These are phyloP conservation scores for Chironomus tentans DNA, from an alignment of 2,888 invertebrate genomes.

Conservation along the genomic window DNA sequence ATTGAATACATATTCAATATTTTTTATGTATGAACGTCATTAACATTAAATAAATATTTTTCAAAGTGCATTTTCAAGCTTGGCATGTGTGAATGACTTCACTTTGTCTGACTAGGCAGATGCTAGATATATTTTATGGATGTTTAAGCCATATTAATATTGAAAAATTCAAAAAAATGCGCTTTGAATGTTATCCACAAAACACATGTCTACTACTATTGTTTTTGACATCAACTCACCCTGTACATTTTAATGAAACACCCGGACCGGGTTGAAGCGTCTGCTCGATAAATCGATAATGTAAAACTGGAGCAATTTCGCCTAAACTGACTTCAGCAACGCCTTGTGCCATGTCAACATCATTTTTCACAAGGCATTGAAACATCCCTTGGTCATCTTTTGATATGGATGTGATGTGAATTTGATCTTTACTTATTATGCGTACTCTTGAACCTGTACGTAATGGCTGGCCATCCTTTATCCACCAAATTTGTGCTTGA, in stretches of 20 bases:
- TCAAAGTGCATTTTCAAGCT: too few relatives aligned
- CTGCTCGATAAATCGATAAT: constrained; percentile 69
- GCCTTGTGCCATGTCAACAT: constrained; percentile 71
- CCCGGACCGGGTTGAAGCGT: constrained; percentile 69
- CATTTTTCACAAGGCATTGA: constrained; percentile 78
- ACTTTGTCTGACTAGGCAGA: too few relatives aligned
- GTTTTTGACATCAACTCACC: constrained; percentile 32
- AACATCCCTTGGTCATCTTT: constrained; percentile 82
- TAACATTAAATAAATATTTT: too few relatives aligned
- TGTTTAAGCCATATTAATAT: too few relatives aligned
- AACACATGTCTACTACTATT: too few relatives aligned
- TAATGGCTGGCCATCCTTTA: constrained; percentile 61
- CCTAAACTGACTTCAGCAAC: constrained; percentile 69
- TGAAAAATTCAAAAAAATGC: too few relatives aligned
- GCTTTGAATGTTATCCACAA: too few relatives aligned
- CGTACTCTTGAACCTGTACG: constrained; percentile 49
- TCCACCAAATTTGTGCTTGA: constrained; percentile 62
- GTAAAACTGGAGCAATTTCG: constrained; percentile 63
- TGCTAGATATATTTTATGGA: too few relatives aligned
- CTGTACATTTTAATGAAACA: constrained; percentile 66
- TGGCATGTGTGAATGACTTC: too few relatives aligned
- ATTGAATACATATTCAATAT: too few relatives aligned
- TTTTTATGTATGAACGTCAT: too few relatives aligned
- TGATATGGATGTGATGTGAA: constrained; percentile 55
- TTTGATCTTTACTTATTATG: constrained; percentile 46